These are phyloP conservation scores for Elmis aenea DNA, from an alignment of 2,888 invertebrate genomes.

Conservation along the genomic window DNA sequence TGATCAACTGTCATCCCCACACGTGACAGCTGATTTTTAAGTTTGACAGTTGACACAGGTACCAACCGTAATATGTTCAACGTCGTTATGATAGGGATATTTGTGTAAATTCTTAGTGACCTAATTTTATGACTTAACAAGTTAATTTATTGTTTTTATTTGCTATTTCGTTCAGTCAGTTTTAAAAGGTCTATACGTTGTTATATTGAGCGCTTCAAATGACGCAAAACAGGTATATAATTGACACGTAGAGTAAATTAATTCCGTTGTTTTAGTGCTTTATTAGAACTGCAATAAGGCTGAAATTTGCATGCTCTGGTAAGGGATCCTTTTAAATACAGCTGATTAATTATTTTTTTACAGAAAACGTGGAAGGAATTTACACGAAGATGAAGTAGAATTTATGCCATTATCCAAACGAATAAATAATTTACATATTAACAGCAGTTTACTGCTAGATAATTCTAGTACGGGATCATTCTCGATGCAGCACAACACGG, in stretches of 20 bases:
- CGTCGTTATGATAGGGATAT: no score
- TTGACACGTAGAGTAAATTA: no score
- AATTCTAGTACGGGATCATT: conserved; percentile 12
- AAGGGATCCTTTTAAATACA: conserved; percentile 1
- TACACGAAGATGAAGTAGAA: conserved; percentile 66
- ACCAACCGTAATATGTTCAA: no score
- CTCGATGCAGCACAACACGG: conserved; percentile 17
- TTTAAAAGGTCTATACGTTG: no score
- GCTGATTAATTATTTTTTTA: conserved; percentile 31
- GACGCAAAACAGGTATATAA: conserved; percentile 34
- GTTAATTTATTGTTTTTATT: no score
- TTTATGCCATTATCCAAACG: conserved; percentile 86
- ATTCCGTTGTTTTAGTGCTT: no score
- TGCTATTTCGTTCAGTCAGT: no score
- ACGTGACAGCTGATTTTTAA: no score
- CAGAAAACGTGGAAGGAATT: conserved; percentile 71
- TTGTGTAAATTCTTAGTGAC: no score
- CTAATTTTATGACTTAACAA: no score
- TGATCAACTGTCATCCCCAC: no score
- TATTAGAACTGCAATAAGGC: conserved; percentile 4
- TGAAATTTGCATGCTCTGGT: conserved; percentile 3
- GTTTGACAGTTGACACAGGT: no score
- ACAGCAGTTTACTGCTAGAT: conserved; percentile 46
- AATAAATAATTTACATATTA: conserved; percentile 84
- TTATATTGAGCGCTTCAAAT: conserved; percentile 17